Conservation (phyloP, 1,140 invertebrate genomes). For the Drosophila quadrilineata region DNA sequence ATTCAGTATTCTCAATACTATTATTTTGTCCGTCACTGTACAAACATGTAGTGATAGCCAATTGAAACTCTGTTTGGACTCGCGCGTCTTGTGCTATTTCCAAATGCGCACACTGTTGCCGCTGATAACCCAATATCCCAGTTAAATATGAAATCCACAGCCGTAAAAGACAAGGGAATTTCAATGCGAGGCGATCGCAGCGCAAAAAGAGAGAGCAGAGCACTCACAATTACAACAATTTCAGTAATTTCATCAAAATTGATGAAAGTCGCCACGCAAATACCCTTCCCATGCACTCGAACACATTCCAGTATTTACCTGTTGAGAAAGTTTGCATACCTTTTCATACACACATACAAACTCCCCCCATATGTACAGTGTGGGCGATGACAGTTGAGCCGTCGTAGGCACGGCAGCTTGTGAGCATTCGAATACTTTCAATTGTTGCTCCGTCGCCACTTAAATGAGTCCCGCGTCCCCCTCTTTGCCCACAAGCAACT, state of each 20-base stretch:
- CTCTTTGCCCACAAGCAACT: too few relatives aligned
- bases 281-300: too few relatives aligned
- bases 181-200: conserved; percentile 40
- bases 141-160: conserved; percentile 70
- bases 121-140: conserved; percentile 77
- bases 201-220: conserved; percentile 62
- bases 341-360: conserved; percentile 28
- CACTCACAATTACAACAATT: too few relatives aligned
- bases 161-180: conserved; percentile 56
- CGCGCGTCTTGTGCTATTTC: conserved; percentile 73
- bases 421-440: conserved; percentile 51
- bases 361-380: too few relatives aligned
- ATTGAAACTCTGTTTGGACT: conserved; percentile 11
- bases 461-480: not conserved
- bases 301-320: not conserved
- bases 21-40: not conserved
- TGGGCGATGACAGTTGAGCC: conserved; percentile 23
- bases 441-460: conserved; percentile 46
- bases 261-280: too few relatives aligned
- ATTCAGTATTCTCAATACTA: too few relatives aligned
- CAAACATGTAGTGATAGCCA: not conserved
- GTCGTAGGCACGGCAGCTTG: conserved; percentile 17
- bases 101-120: conserved; percentile 64
- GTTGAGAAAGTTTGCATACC: not conserved
- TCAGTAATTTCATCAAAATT: conserved; percentile 18